Base-by-base conservation (phyloP, 1,140 invertebrate genomes). In the Heterodera schachtii region DNA sequence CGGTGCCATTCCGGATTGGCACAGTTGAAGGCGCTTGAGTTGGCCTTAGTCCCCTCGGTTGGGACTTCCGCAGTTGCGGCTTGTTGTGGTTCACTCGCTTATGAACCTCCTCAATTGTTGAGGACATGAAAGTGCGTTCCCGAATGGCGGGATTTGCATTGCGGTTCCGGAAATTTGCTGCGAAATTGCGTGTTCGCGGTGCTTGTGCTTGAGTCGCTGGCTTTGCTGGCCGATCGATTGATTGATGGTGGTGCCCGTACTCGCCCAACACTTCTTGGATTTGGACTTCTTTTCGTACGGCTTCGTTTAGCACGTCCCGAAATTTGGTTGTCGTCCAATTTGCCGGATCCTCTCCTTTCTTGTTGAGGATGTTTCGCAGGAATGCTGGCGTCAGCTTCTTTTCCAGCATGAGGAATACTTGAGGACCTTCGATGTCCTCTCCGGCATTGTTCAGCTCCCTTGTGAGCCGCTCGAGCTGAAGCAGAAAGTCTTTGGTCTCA, bases 381-480 rank as follows among this genome's bases (percentile, higher is more conserved):
- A 73, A 73, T 4, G 71, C 44, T 73, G 44, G 44, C 44, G 44
- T 16, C 21, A 73, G 49, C 71, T 73, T 73, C 21, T 31, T 73
- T 31, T 73, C 71, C 16, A 73, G 8, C 3, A 31, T 4, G 44
- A 73, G 49, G 21, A 46, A 73, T 3, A 31, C 21, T 7, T 16
- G 13, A 5, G 71, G 71, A 19, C 71, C 71, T 31, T 73, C 71
- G 31, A 73, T 73, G 21, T 73, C 71, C 8, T 73, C 71, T n/a
- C 71, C 71, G 19, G 71, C 21, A 73, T 73, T 73, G 19, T 73
- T 73, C 16, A 73, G 44, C 31, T 73, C 71, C 3, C 71, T 3
- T 6, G 71, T 49, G 19, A 73, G 49, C 8, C 71, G 44, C 19
- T 73, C 16, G 19, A 73, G 21, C 2, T 73, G 44, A 6, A 73